Base-by-base conservation (phyloP, 2,888 invertebrate species). In the Tillus elongatus region DNA sequence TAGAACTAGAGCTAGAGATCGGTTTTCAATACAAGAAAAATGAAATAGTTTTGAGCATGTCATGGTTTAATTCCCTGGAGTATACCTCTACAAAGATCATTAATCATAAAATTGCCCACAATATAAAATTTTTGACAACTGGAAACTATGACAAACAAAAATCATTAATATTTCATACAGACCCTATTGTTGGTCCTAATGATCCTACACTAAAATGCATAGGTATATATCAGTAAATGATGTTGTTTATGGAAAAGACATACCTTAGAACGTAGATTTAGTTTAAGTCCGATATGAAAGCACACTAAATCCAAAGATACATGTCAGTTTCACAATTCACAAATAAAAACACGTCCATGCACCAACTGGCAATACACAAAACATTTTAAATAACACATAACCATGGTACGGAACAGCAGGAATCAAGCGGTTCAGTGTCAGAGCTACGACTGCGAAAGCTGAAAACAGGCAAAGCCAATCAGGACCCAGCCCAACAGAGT, bases 91-190 rank as follows among this genome's bases (percentile, higher is more conserved):
- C 47, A 50, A 39, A 36, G 41, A 60, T 52, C 64, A 66, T 66
- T 65, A 66, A 66, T 66, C 65, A 66, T 63, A 64, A 58, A 61
- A 56, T 53, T 56, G 55, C 56, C 51, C 54, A 64, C 61, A 64
- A 64, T 61, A 56, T 57, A 54, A 56, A 51, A 61, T 62, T 64
- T 64, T 59, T 62, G 64, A 62, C 63, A 59, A 56, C 53, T 53
- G 51, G 57, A 60, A 60, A 60, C 53, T 53, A 9, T 56, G 57
- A 59, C 63, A 60, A 60, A 60, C 54, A 58, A 61, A 60, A 63
- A 64, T 64, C 62, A 65, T 64, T 66, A 65, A 71, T 71, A 70
- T 70, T 66, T 70, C 67, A 67, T 66, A 65, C 64, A 67, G 61
- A 61, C 53, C 55, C 56, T 54, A 58, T 61, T 64, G 61, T 61